Evolutionary conservation across 2,888 invertebrate genomes (phyloP), one percentile per base, ranked within the genome.

Genomic region (Drosophila suboccidentalis): DNA sequence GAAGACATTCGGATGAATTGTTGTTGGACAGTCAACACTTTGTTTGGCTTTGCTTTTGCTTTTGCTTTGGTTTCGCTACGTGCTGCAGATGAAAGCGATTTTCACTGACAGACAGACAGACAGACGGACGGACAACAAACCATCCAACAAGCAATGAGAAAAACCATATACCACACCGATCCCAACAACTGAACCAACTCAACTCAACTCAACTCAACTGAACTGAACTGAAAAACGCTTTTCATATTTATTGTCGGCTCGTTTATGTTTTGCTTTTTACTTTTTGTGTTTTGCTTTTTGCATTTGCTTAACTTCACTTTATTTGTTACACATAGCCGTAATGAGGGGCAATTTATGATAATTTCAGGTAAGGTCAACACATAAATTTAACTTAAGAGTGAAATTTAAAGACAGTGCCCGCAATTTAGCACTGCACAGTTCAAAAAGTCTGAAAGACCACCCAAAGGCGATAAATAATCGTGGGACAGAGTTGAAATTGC

Each of bases 341-440:
- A 84, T 89, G 84, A 89, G 82, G 73, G 81, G 89, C 82, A 84
- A 84, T 84, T 84, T 84, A 87, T 84, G 80, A 75, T 84, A 79
- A 89, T 84, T 89, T 89, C 76, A 71, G 82, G 66, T 75, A 62
- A 62, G 89, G 85, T 87, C 82, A 55, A 34, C 73, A 72, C 85
- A 84, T 84, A 84, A 84, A 84, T 89, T 87, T 55, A 62, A 65
- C 73, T 76, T 87, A 89, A 75, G 70, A 89, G 89, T 72, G 82
- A 84, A 89, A 84, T 79, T 89, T 87, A 84, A 74, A 69, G 73
- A 63, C 70, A 77, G 46, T 71, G 60, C 43, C 68, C 51, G 29
- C 49, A 29, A 22, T 29, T 55, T 41, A 61, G 46, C 50, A 51
- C n/a, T 19, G 34, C 41, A 41, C 58, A 82, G 75, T 61, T 69